A percentile compares a stretch with the other conserved stretches of the same genome.
These are phyloP conservation scores for Epinephelus fuscoguttatus DNA, from an alignment of 2,113 vertebrate genomes.

Conservation along the genomic window DNA sequence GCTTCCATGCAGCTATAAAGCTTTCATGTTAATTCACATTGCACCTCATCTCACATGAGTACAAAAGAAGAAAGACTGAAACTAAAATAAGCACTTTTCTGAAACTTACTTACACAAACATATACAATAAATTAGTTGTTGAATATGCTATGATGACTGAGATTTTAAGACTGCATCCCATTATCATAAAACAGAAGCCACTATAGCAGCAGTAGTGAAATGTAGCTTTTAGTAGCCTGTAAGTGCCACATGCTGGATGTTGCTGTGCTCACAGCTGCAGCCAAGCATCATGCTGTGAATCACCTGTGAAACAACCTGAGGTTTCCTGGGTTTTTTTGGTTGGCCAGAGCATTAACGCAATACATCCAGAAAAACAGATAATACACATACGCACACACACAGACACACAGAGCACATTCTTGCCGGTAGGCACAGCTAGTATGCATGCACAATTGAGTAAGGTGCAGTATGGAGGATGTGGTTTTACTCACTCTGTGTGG, in stretches of 20 bases:
- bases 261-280: constrained; percentile 1
- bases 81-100: not conserved
- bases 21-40: too few species aligned
- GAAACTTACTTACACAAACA: not conserved
- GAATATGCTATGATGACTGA: not conserved
- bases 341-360: constrained; percentile 6
- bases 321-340: constrained; percentile 55
- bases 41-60: too few species aligned
- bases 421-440: constrained; percentile 4
- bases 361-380: constrained; percentile 31
- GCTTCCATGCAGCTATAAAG: too few species aligned
- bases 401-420: not conserved
- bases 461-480: constrained; percentile 63
- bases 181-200: not conserved
- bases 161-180: not conserved
- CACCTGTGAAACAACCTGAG: constrained; percentile 23
- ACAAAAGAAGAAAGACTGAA: too few species aligned
- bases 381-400: not conserved
- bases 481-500: constrained; percentile 56
- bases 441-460: constrained; percentile 29
- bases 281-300: not conserved
- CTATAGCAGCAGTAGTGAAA: not conserved
- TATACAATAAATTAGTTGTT: not conserved
- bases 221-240: too few species aligned
- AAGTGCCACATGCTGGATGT: not conserved